Conservation (phyloP, 2,888 invertebrate species). For the Nymphalis c-album region DNA sequence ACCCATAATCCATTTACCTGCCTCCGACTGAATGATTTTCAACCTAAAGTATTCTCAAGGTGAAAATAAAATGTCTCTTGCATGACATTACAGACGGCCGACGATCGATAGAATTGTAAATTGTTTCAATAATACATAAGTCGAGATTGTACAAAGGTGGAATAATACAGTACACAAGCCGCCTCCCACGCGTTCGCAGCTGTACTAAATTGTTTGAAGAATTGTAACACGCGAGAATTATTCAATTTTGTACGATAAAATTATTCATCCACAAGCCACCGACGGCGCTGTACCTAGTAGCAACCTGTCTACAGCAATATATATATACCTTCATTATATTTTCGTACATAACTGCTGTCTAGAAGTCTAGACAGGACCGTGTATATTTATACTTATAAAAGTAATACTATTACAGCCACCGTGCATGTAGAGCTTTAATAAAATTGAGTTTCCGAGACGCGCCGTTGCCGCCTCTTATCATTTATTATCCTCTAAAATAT, state of each 20-base stretch:
- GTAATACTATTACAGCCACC: constrained; percentile 22
- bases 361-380: constrained; percentile 43
- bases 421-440: constrained; percentile 21
- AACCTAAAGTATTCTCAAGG: constrained; percentile 65
- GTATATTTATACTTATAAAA: constrained; percentile 26
- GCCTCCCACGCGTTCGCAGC: constrained; percentile 39
- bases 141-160: constrained; percentile 43
- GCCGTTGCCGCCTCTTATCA: background rate
- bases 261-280: constrained; percentile 29
- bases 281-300: constrained; percentile 18
- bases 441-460: constrained; percentile 10
- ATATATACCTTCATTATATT: constrained; percentile 32
- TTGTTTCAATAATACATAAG: constrained; percentile 59
- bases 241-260: constrained; percentile 29
- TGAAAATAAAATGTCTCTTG: constrained; percentile 66
- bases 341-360: constrained; percentile 39
- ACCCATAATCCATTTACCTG: constrained; percentile 42
- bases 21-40: constrained; percentile 51
- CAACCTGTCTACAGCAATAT: constrained; percentile 21
- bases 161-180: constrained; percentile 34
- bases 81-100: constrained; percentile 60
- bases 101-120: constrained; percentile 74
- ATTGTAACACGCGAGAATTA: constrained; percentile 32
- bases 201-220: constrained; percentile 32
- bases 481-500: no score